Percentiles rank a stretch among this genome's conserved stretches.
Conservation (phyloP, 2,797 vertebrate species). For the Syndactyla subalaris region DNA sequence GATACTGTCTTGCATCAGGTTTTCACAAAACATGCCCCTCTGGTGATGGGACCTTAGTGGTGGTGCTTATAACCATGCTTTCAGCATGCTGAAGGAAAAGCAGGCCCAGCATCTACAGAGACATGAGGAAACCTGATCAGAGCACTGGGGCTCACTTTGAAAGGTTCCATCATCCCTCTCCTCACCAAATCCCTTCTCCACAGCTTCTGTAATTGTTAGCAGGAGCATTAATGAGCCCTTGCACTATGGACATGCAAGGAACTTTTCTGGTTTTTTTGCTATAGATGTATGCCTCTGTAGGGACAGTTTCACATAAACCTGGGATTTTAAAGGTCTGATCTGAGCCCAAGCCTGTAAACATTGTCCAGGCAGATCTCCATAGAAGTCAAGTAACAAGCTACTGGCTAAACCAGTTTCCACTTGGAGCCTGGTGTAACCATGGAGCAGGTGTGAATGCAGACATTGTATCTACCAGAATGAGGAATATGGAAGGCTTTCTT, state of each 20-base stretch:
- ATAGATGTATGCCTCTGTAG: neutral
- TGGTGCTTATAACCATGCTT: neutral
- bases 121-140: neutral
- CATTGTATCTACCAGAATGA: constrained; percentile 31
- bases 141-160: neutral
- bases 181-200: neutral
- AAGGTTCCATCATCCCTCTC: neutral
- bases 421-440: neutral
- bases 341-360: neutral
- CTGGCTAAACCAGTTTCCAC: constrained; percentile 1
- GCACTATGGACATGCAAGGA: neutral
- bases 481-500: neutral
- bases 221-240: neutral
- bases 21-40: neutral
- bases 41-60: neutral
- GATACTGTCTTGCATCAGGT: neutral
- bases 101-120: neutral
- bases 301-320: neutral
- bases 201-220: constrained; percentile 2
- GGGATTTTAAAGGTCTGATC: constrained; percentile 15
- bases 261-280: neutral
- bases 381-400: neutral
- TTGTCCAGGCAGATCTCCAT: constrained; percentile 13
- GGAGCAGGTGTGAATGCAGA: constrained; percentile 26
- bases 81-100: neutral